Base-by-base conservation (phyloP, 2,888 invertebrate genomes). In the Lasioglossum calceatum region DNA sequence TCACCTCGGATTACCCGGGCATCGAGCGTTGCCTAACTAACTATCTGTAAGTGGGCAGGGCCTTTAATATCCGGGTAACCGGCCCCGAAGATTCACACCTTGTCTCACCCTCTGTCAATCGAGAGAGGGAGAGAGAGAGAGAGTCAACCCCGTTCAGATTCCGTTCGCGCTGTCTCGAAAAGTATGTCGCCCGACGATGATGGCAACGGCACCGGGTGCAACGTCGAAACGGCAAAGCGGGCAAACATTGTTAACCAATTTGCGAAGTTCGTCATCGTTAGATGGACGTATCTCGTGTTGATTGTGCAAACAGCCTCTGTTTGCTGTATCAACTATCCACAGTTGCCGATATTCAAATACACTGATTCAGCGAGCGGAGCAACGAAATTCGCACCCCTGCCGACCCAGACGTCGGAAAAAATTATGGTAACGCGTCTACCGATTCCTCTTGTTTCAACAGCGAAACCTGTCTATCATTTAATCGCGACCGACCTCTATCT, bases 181-280 rank as follows among this genome's bases (percentile, higher is more conserved):
- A 32, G 44, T 44, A 19, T 32, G 47, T 47, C 47, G 32, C 23
- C 3, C 54, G 54, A 54, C 54, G 54, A 54, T 54, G n/a, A 54
- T 50, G 23, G 32, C 32, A 27, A 27, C 7, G 61, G 61, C 27
- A 61, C 61, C 27, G 32, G 8, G 50, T 14, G 47, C 47, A 19
- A 72, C 32, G 64, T 27, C 50, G 10, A 44, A 74, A 74, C 73
- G 73, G 50, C 73, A 32, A 23, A 50, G 50, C 50, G 47, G 2
- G 50, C 73, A 61, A 76, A 61, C 58, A 76, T 73, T 32, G 50
- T 50, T 74, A 47, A 36, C 32, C 50, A 74, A 74, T 74, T 50
- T 74, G 72, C 36, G 10, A 74, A 50, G 32, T 73, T 73, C 73
- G 73, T 73, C 36, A 73, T 50, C 73, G 73, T 73, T 73, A 32